These are phyloP conservation scores for Latrodectus hesperus DNA, from an alignment of 2,888 invertebrate species.

Conservation along the genomic window DNA sequence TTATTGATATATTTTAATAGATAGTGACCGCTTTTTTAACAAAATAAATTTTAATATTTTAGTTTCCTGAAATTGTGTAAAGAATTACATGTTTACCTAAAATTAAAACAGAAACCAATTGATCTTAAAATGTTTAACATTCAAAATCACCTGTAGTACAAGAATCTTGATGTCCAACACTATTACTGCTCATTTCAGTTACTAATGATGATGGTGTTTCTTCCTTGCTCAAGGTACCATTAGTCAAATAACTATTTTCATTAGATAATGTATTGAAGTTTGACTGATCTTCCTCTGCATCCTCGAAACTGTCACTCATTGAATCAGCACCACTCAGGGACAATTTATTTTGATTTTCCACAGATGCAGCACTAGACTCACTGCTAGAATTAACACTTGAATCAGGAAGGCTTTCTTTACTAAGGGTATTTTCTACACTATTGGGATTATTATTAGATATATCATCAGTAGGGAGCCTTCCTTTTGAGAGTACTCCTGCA, in stretches of 20 bases:
- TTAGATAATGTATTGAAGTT: slow-evolving; percentile 27
- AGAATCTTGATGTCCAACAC: no score
- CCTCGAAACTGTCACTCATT: slow-evolving; percentile 39
- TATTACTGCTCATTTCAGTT: neutral
- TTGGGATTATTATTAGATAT: slow-evolving; percentile 42
- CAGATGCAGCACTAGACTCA: slow-evolving; percentile 19
- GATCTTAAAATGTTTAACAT: no score
- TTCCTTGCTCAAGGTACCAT: slow-evolving; percentile 11
- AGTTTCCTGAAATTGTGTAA: no score
- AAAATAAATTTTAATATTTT: no score
- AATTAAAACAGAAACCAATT: no score
- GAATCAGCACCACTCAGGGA: neutral
- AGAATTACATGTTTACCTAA: no score
- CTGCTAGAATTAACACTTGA: neutral
- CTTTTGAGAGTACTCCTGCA: slow-evolving; percentile 41
- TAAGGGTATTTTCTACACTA: neutral
- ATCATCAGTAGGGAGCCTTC: slow-evolving; percentile 21
- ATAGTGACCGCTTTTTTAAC: no score
- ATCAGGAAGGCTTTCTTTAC: slow-evolving; percentile 22
- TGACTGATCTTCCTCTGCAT: slow-evolving; percentile 47
- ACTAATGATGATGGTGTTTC: slow-evolving; percentile 14
- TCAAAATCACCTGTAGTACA: no score
- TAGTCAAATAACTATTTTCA: neutral
- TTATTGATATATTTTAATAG: no score
- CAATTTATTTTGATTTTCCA: neutral